These are phyloP conservation scores for Entelurus aequoreus DNA, from an alignment of 2,113 vertebrate genomes.

Conservation along the genomic window DNA sequence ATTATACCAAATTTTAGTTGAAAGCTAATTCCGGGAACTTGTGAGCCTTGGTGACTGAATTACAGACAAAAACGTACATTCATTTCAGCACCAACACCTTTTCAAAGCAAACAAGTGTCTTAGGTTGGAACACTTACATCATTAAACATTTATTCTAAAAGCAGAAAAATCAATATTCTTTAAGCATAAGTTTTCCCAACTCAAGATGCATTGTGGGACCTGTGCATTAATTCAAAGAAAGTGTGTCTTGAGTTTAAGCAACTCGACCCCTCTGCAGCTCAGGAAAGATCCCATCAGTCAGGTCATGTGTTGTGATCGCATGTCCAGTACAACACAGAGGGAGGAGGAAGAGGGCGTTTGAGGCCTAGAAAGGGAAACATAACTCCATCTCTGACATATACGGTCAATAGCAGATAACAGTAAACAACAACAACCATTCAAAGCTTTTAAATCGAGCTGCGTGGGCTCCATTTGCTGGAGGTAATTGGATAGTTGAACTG, in stretches of 20 bases:
- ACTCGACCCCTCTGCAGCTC: neutral
- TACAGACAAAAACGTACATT: too few species aligned
- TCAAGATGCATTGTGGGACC: too few species aligned
- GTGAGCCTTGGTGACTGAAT: too few species aligned
- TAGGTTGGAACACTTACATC: too few species aligned
- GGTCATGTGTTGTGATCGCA: neutral
- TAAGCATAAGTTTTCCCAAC: too few species aligned
- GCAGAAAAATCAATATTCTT: too few species aligned
- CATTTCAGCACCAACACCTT: too few species aligned
- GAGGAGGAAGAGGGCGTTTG: neutral
- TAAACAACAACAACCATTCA: conserved; percentile 1
- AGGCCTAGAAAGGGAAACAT: neutral
- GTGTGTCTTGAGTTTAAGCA: too few species aligned
- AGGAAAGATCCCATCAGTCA: neutral
- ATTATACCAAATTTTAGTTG: too few species aligned
- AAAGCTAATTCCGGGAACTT: too few species aligned
- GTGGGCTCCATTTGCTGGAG: neutral
- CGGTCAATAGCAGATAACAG: conserved; percentile 5
- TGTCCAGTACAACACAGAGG: neutral
- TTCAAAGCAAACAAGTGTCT: too few species aligned
- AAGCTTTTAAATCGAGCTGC: neutral
- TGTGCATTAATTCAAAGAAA: neutral
- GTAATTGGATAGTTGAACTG: conserved; percentile 11
- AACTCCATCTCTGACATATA: conserved; percentile 1
- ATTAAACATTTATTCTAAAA: too few species aligned